Percentiles rank a stretch among this genome's conserved stretches.
Conservation (phyloP, 2,113 vertebrate genomes). For the Syngnathus typhle region DNA sequence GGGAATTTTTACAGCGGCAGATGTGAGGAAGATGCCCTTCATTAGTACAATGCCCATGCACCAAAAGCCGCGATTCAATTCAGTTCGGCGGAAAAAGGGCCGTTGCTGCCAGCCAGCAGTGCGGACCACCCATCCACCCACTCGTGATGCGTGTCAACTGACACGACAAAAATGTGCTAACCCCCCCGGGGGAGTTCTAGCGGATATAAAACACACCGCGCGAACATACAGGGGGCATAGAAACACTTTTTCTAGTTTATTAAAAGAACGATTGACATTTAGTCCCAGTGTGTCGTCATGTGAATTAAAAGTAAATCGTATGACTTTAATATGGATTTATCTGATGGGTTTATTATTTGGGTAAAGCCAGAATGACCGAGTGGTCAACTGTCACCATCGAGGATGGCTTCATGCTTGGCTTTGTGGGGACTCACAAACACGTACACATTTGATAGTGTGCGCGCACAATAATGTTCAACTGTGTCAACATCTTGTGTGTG, state of each 20-base stretch:
- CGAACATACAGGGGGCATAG: neutral
- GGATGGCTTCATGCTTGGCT: slow-evolving; percentile 18
- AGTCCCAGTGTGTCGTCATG: neutral
- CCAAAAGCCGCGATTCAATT: slow-evolving; percentile 59
- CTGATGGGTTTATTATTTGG: slow-evolving; percentile 1
- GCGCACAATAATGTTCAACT: neutral
- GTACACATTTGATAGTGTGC: neutral
- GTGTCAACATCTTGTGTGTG: slow-evolving; percentile 24
- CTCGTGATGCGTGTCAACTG: slow-evolving; percentile 3
- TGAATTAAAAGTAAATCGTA: neutral
- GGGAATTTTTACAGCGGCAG: slow-evolving; percentile 59
- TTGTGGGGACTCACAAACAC: neutral
- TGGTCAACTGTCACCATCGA: slow-evolving; percentile 9
- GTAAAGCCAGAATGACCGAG: slow-evolving; percentile 35
- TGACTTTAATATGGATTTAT: neutral
- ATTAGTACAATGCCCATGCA: slow-evolving; percentile 49
- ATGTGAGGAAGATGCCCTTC: slow-evolving; percentile 61
- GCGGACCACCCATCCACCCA: slow-evolving; percentile 32
- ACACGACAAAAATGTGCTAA: slow-evolving; percentile 9
- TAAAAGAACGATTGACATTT: slow-evolving; percentile 18
- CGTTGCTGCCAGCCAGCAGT: slow-evolving; percentile 37
- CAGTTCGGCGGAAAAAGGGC: slow-evolving; percentile 59
- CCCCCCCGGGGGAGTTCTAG: neutral
- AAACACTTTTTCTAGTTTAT: neutral
- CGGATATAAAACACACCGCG: slow-evolving; percentile 17